phyloP scores from a whole-genome alignment of 1,140 invertebrate genomes.

The Leptonema lineaticorne region DNA sequence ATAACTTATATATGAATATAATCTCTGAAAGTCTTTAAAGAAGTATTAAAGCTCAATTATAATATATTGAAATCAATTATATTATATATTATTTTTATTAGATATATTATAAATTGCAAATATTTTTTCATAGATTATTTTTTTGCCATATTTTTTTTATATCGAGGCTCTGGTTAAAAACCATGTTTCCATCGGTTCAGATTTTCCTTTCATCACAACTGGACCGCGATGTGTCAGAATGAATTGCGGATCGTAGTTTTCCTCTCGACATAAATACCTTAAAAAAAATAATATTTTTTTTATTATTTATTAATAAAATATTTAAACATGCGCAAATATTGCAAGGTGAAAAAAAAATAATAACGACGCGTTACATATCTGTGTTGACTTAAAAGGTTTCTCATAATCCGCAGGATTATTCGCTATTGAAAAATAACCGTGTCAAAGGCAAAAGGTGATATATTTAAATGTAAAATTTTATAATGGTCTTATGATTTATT shows the following conservation, averaged over 20 bases:
- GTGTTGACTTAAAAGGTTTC: not conserved
- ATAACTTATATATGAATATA: not conserved
- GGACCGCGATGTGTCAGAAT: constrained; percentile 84
- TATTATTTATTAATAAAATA: constrained; percentile 2
- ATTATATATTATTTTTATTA: too few species aligned
- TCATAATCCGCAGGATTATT: not conserved
- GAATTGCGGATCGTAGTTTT: constrained; percentile 86
- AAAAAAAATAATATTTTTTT: too few species aligned
- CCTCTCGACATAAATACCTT: constrained; percentile 78
- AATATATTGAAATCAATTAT: too few species aligned
- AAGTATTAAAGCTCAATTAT: not conserved
- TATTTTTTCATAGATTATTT: too few species aligned
- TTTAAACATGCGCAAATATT: not conserved
- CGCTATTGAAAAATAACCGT: not conserved
- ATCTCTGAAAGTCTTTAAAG: not conserved
- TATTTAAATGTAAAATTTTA: too few species aligned
- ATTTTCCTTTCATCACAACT: constrained; percentile 95
- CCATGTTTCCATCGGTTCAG: constrained; percentile 94
- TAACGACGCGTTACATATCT: too few species aligned
- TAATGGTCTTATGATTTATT: too few species aligned
- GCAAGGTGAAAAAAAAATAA: too few species aligned
- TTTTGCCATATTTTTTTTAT: too few species aligned
- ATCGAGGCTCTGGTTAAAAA: constrained; percentile 67
- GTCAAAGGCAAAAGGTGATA: not conserved
- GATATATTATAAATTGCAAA: too few species aligned